Conservation (phyloP, 2,113 vertebrate genomes). For the Alethe diademata region DNA sequence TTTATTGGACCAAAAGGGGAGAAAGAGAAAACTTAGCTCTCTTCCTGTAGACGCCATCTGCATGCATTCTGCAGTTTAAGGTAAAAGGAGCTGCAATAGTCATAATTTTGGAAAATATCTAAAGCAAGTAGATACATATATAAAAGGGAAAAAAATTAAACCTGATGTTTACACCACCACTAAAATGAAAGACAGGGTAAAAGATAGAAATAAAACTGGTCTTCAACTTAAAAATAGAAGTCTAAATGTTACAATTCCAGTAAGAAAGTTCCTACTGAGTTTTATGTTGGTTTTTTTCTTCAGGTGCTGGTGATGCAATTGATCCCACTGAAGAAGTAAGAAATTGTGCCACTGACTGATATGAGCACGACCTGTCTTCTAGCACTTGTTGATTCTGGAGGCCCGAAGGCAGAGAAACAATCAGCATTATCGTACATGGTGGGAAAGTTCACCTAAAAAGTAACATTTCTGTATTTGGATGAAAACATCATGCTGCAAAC, state of each 20-base stretch:
- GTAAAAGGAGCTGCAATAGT: background rate
- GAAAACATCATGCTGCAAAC: background rate
- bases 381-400: background rate
- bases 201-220: background rate
- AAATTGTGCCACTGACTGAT: background rate
- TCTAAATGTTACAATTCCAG: background rate
- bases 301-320: background rate
- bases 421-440: background rate
- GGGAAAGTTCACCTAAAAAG: background rate
- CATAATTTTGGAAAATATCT: background rate
- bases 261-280: background rate
- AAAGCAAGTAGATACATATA: background rate
- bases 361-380: background rate
- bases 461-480: background rate
- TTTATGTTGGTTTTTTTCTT: background rate
- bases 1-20: conserved; percentile 36
- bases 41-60: background rate
- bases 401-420: background rate
- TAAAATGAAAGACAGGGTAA: background rate
- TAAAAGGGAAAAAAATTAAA: background rate
- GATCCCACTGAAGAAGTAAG: background rate
- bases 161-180: background rate
- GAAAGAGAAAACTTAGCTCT: background rate
- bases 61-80: background rate
- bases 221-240: background rate